Percentiles rank a stretch among this genome's conserved stretches.
phyloP scores from a whole-genome alignment of 2,113 vertebrate genomes.

The Notarius lentiginosus region DNA sequence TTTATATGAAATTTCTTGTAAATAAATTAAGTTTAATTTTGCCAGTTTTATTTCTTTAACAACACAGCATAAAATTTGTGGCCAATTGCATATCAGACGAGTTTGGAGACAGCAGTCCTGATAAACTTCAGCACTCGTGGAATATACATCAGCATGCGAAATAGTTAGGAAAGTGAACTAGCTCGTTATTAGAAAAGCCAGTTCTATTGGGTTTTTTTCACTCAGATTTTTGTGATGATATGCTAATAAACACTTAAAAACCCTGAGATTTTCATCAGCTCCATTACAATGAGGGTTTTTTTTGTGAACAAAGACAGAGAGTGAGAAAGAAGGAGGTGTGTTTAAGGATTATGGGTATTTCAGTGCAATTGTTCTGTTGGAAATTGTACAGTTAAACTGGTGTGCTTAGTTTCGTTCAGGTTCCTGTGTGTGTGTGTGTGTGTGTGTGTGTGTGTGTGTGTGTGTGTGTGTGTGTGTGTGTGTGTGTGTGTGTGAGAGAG shows the following conservation, averaged over 20 bases:
- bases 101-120: not conserved
- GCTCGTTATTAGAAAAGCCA: not conserved
- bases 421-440: not conserved
- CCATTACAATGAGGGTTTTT: not conserved
- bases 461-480: constrained; percentile 7
- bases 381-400: constrained; percentile 25
- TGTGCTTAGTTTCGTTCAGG: constrained; percentile 18
- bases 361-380: not conserved
- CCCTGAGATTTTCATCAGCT: not conserved
- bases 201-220: not conserved
- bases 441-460: constrained; percentile 19
- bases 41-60: no score
- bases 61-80: not conserved
- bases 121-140: not conserved
- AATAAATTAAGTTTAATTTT: no score
- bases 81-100: not conserved
- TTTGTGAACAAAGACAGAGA: not conserved
- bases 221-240: not conserved
- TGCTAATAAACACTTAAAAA: not conserved
- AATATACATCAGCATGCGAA: not conserved
- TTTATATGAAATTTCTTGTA: no score
- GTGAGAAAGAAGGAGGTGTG: not conserved
- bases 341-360: not conserved
- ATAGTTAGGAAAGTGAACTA: not conserved
- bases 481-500: constrained; percentile 6